These are phyloP conservation scores for Grus americana DNA, from an alignment of 2,113 vertebrate genomes.

Conservation along the genomic window DNA sequence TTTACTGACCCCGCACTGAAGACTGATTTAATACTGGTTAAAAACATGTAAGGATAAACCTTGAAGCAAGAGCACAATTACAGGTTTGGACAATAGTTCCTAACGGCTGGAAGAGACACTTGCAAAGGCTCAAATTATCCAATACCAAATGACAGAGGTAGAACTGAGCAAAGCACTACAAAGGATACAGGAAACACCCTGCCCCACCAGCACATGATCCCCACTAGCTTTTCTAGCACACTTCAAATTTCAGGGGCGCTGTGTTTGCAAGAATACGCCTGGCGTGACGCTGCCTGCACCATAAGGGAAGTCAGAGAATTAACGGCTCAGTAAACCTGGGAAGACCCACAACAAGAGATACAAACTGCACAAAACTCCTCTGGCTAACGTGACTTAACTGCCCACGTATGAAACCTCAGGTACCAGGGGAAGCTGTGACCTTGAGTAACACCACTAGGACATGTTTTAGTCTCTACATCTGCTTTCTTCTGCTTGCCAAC, in stretches of 20 bases:
- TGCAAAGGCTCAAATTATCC: background rate
- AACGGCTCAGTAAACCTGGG: background rate
- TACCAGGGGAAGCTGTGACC: background rate
- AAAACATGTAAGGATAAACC: background rate
- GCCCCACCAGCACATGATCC: rapidly evolving
- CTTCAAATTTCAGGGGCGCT: rapidly evolving
- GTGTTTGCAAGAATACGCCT: background rate
- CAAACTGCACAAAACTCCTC: background rate
- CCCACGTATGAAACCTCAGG: background rate
- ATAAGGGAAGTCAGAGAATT: rapidly evolving
- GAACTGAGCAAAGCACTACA: background rate
- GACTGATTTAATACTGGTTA: too few species aligned
- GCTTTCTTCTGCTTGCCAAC: background rate
- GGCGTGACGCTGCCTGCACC: rapidly evolving
- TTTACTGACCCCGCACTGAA: rapidly evolving
- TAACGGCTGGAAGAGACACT: background rate
- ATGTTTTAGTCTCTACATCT: background rate
- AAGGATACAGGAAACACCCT: background rate
- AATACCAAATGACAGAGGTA: background rate
- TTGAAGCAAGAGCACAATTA: background rate
- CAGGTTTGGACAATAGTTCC: background rate
- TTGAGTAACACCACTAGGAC: background rate
- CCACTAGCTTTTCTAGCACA: background rate
- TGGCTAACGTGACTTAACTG: background rate
- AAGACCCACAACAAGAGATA: background rate